Base-by-base conservation (phyloP, 2,797 vertebrate species). In the Strix occidentalis region DNA sequence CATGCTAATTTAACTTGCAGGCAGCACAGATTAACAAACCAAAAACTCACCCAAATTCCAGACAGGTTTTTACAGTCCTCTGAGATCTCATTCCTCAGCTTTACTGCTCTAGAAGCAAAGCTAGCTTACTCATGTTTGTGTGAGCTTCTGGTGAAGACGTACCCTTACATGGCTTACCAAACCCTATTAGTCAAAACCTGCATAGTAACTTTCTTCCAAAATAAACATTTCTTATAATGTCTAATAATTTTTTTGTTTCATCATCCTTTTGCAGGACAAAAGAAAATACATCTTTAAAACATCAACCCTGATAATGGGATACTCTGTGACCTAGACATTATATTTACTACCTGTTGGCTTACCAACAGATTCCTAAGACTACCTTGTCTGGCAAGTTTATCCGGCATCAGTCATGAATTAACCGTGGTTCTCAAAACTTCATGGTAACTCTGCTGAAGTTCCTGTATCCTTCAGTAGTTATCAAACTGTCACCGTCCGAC, bases 41-140 rank as follows among this genome's bases (percentile, higher is more conserved):
- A 57, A 69, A 65, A 78, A 66, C 16, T 51, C 51, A 11, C 46
- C 16, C 28, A 65, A 68, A 78, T 51, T 77, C 48, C 54, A 90
- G 41, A 50, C 5, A 37, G 19, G 31, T 43, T 84, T 93, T 71
- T 41, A 41, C 13, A 60, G 64, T 39, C 31, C 43, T 50, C 53
- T 15, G 9, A 87, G 41, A 56, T 19, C 16, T 80, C 31, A 24
- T n/a, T 74, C 31, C 37, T 92, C 68, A 53, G 53, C n/a, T 63
- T 87, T 58, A 53, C 39, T 54, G 41, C 41, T 76, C 69, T 66
- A 86, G 46, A 88, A 71, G 26, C 65, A 84, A 75, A 81, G 33
- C 23, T 8, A 46, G 7, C 16, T 90, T 50, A 35, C 9, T 31
- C 1, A 2, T 5, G 21, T 31, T 33, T 5, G 0, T 24, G 10